phyloP scores from a whole-genome alignment of 2,888 invertebrate species.

The Griposia aprilina region DNA sequence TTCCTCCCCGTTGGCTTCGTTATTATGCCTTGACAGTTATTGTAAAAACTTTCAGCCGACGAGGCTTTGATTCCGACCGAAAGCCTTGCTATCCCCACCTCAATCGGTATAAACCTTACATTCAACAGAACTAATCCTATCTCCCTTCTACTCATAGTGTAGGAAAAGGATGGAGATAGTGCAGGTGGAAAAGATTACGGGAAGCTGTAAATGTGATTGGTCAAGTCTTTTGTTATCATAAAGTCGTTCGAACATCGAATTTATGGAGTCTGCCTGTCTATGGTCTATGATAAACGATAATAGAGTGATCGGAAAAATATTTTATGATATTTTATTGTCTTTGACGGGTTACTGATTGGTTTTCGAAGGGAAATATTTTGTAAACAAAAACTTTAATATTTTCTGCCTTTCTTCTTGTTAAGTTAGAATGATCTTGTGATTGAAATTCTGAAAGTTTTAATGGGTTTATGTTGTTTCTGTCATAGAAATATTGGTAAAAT shows the following conservation, averaged over 20 bases:
- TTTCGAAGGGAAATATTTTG: slow-evolving; percentile 14
- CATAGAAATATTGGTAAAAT: slow-evolving; percentile 25
- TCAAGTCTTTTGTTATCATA: slow-evolving; percentile 57
- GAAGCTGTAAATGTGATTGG: slow-evolving; percentile 59
- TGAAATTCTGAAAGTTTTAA: slow-evolving; percentile 47
- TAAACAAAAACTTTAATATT: slow-evolving; percentile 33
- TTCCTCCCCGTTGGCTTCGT: slow-evolving; percentile 59
- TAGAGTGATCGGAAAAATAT: slow-evolving; percentile 48
- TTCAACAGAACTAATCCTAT: slow-evolving; percentile 46
- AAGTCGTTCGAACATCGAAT: slow-evolving; percentile 45
- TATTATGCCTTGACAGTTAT: slow-evolving; percentile 77
- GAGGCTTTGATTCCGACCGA: slow-evolving; percentile 67
- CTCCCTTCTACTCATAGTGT: slow-evolving; percentile 7
- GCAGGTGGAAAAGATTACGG: slow-evolving; percentile 56
- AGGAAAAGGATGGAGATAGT: slow-evolving; percentile 27
- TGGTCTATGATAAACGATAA: slow-evolving; percentile 53
- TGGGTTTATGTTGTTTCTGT: slow-evolving; percentile 34
- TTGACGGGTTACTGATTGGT: slow-evolving; percentile 47
- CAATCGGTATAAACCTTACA: slow-evolving; percentile 43
- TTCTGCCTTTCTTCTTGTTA: slow-evolving; percentile 25
- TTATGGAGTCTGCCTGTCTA: slow-evolving; percentile 50
- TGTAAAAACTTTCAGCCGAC: slow-evolving; percentile 71
- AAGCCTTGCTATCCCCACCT: slow-evolving; percentile 51
- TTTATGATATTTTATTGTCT: slow-evolving; percentile 51
- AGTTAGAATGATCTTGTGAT: slow-evolving; percentile 32